Percentiles rank a stretch among this genome's conserved stretches.
phyloP scores from a whole-genome alignment of 1,140 invertebrate species.

The Wasmannia auropunctata region DNA sequence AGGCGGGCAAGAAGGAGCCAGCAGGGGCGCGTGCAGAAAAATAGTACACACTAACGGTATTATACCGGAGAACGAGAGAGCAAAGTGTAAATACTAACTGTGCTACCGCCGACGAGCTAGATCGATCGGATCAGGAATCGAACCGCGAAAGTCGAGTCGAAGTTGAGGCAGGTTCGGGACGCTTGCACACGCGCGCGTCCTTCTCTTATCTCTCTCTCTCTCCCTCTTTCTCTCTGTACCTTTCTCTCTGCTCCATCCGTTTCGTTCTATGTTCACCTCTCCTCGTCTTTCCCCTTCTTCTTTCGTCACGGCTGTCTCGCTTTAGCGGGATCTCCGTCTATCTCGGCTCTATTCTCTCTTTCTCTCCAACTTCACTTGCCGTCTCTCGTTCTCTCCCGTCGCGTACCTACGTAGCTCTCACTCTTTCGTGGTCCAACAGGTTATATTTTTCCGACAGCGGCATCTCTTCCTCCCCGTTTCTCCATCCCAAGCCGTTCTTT shows the following conservation, averaged over 20 bases:
- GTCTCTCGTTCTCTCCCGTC: slow-evolving; percentile 57
- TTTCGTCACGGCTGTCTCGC: slow-evolving; percentile 52
- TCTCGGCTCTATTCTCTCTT: slow-evolving; percentile 58
- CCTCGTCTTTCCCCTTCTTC: slow-evolving; percentile 53
- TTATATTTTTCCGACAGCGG: slow-evolving; percentile 82
- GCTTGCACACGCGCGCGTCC: slow-evolving; percentile 65
- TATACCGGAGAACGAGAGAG: slow-evolving; percentile 31
- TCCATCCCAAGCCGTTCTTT: slow-evolving; percentile 52
- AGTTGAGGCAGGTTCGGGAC: slow-evolving; percentile 84
- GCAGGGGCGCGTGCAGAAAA: not conserved
- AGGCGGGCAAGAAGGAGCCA: not conserved
- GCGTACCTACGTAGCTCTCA: slow-evolving; percentile 47
- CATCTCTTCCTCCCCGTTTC: slow-evolving; percentile 52
- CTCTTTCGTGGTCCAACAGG: slow-evolving; percentile 83
- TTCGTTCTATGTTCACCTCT: slow-evolving; percentile 29
- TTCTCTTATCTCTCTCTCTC: slow-evolving; percentile 29
- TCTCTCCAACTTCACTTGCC: slow-evolving; percentile 60
- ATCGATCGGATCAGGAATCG: slow-evolving; percentile 83
- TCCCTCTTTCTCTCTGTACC: slow-evolving; percentile 19
- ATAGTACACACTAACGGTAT: slow-evolving; percentile 22
- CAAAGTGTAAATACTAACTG: slow-evolving; percentile 62
- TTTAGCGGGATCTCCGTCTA: slow-evolving; percentile 63
- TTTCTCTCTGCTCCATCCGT: slow-evolving; percentile 8
- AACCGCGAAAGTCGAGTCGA: slow-evolving; percentile 81
- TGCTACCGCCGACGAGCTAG: slow-evolving; percentile 47